Percentiles rank a stretch among this genome's conserved stretches.
These are phyloP conservation scores for Chrysolina oricalcia DNA, from an alignment of 2,888 invertebrate species.

Conservation along the genomic window DNA sequence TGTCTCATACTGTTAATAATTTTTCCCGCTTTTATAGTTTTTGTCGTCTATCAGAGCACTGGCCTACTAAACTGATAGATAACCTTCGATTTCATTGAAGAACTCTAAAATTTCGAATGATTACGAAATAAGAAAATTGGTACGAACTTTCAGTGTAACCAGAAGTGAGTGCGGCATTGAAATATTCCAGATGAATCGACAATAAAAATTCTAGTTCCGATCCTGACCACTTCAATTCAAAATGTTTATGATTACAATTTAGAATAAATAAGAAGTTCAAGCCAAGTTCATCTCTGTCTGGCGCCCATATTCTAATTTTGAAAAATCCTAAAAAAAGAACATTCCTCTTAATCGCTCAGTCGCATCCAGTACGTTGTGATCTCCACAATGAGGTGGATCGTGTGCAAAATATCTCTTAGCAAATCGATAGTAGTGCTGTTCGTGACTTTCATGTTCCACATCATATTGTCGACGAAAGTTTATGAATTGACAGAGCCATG, in stretches of 20 bases:
- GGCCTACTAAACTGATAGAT: too few relatives aligned
- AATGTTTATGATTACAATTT: neutral
- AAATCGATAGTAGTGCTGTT: neutral
- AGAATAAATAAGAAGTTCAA: neutral
- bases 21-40: too few relatives aligned
- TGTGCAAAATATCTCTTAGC: neutral
- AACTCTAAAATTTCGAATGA: too few relatives aligned
- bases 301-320: slow-evolving; percentile 8
- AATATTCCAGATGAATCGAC: too few relatives aligned
- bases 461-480: neutral
- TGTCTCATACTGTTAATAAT: too few relatives aligned
- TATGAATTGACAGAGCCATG: neutral
- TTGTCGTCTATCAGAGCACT: too few relatives aligned
- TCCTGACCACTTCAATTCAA: too few relatives aligned
- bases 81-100: too few relatives aligned
- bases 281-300: slow-evolving; percentile 10
- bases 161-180: too few relatives aligned
- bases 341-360: neutral
- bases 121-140: too few relatives aligned
- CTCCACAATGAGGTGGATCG: neutral
- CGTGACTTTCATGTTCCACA: neutral
- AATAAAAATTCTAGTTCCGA: too few relatives aligned
- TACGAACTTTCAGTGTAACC: too few relatives aligned
- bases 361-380: slow-evolving; percentile 7
- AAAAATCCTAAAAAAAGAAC: slow-evolving; percentile 11